phyloP scores from a whole-genome alignment of 2,797 vertebrate genomes.

The Nyctalus aviator region DNA sequence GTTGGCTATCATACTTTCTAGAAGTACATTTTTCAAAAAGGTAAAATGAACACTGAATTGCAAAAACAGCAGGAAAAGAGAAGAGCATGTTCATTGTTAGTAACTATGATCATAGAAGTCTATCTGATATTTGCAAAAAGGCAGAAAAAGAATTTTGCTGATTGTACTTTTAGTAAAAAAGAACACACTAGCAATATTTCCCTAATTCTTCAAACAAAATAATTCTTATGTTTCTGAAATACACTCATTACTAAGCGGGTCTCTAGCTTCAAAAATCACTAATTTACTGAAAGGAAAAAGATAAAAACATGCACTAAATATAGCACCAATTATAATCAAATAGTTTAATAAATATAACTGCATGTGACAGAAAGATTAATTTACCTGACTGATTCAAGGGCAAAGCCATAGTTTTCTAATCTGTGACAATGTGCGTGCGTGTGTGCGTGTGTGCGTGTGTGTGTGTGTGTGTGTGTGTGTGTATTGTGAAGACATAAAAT shows the following conservation, averaged over 20 bases:
- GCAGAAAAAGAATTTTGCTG: background rate
- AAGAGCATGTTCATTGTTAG: background rate
- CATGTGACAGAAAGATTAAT: background rate
- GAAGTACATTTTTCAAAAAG: conserved; percentile 36
- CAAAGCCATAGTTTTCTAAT: background rate
- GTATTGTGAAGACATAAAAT: background rate
- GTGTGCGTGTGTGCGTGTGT: background rate
- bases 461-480: too few relatives aligned
- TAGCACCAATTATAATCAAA: background rate
- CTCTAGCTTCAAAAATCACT: background rate
- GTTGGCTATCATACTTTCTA: background rate
- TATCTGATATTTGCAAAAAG: background rate
- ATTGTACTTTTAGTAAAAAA: background rate
- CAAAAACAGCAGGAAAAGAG: background rate
- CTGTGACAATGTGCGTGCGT: background rate
- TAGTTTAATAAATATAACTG: background rate
- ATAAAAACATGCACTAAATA: background rate
- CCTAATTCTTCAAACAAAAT: background rate
- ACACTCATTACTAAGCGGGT: background rate
- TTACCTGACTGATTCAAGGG: background rate
- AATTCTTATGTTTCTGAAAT: background rate
- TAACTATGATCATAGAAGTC: background rate
- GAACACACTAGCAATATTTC: background rate
- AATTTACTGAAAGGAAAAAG: background rate
- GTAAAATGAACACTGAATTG: background rate